Base-by-base conservation (phyloP, 2,888 invertebrate genomes). In the Drosophila parthenogenetica region DNA sequence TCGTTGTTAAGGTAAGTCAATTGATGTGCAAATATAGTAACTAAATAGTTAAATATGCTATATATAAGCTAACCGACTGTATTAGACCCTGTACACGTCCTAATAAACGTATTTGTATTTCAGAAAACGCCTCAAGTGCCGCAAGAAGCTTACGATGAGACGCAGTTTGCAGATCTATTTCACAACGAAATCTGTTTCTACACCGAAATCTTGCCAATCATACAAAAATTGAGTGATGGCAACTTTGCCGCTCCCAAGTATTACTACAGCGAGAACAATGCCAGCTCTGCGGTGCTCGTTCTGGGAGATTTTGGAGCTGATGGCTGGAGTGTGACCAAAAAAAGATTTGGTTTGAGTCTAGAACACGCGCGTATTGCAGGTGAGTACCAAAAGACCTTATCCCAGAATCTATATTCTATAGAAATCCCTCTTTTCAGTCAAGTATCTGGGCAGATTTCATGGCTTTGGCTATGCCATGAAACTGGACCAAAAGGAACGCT, bases 171-270 rank as follows among this genome's bases (percentile, higher is more conserved):
- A 1, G 61, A 72, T 0, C 78, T 92, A 2, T 92, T 92, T 55
- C 69, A 67, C 39, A 92, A 92, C 70, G 92, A 92, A 80, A 89
- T 91, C 3, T 17, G 65, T 7, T 90, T 88, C 2, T 92, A 92
- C 29, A 89, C 82, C 0, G 73, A 74, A 29, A 80, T 92, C 1
- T 49, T 92, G n/a, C 92, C 92, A 1, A 72, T 79, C 3, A 49
- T 92, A 2, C 72, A 86, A n/a, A 42, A 81, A 5, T 60, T 85
- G 11, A 62, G 68, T 2, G 64, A 75, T 8, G 61, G 58, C 3
- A 67, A 75, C 0, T 69, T 89, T 2, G 72, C 81, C 2, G 79
- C 88, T 8, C 90, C 91, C 17, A 90, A 77, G 42, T 91, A 89
- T 58, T 91, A 83, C 35, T 90, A 91, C 64, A 89, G 90, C 14